Evolutionary conservation across 2,113 vertebrate species (phyloP), one percentile per base, ranked within the genome.

Genomic region (Chitala chitala): DNA sequence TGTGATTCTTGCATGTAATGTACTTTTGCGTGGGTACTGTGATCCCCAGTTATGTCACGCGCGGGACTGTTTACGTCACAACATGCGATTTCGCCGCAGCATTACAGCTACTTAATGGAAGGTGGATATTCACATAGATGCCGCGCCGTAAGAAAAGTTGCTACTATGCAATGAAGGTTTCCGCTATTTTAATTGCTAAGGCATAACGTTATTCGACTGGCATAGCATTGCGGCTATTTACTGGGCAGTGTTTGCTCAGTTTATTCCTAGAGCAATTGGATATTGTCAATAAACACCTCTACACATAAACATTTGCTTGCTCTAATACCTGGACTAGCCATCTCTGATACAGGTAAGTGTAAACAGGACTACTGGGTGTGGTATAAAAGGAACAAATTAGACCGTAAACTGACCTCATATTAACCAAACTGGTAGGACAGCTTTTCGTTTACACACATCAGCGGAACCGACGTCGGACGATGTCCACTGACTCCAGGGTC

Each of bases 351-450:
- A 84, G 85, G 85, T 87, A 82, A 84, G 76, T 78, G 80, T 76
- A 65, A 77, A 78, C 75, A 59, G 29, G 65, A 71, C 72, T 40
- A 54, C 86, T 84, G 83, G 86, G 87, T 80, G 83, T 84, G 86
- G 87, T 81, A 81, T 78, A 59, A 9, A 54, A 29, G 44, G 76
- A 33, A 80, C 76, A 82, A 77, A 68, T 51, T 22, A 65, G 44
- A 69, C 36, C 33, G n/a, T 33, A 55, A 72, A 48, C n/a, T 33
- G 22, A 74, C 33, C 42, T 75, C 74, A 48, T 69, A 63, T 78
- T 55, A 56, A 63, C 40, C 53, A 44, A 84, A 86, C 81, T 76
- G 81, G 82, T 48, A 81, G 76, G 74, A 69, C 85, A 78, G 82
- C 85, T 84, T 84, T 83, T 58, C 29, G 78, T 83, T 82, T 78